These are phyloP conservation scores for Athalia cordata DNA, from an alignment of 2,888 invertebrate species.

Conservation along the genomic window DNA sequence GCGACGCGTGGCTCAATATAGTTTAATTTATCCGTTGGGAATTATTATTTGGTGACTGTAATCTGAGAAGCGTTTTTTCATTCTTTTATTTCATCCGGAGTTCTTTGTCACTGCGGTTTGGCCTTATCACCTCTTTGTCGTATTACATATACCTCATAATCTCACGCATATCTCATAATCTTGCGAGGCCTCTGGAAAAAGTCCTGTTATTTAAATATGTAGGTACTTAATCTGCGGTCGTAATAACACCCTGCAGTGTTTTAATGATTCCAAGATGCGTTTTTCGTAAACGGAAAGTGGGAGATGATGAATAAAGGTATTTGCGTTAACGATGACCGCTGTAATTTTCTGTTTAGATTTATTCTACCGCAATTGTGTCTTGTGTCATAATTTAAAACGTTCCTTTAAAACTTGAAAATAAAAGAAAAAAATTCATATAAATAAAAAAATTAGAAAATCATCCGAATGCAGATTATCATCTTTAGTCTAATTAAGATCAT, in stretches of 20 bases:
- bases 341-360: too few species aligned
- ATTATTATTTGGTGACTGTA: not conserved
- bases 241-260: conserved; percentile 3
- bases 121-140: conserved; percentile 24
- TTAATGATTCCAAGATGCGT: not conserved
- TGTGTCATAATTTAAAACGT: too few species aligned
- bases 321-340: too few species aligned
- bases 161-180: too few species aligned
- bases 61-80: not conserved
- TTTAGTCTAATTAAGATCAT: too few species aligned
- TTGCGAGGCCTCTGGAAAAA: not conserved
- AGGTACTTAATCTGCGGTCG: not conserved
- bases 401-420: too few species aligned
- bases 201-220: conserved; percentile 30
- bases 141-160: conserved; percentile 14
- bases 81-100: conserved; percentile 2
- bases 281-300: not conserved
- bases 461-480: too few species aligned
- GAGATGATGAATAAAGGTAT: too few species aligned
- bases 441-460: too few species aligned
- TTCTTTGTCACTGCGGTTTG: conserved; percentile 22
- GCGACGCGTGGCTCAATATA: conserved; percentile 1
- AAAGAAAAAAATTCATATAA: too few species aligned
- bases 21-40: not conserved
- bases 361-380: too few species aligned